Percentiles rank a stretch among this genome's conserved stretches.
Evolutionary conservation across 2,888 invertebrate species (phyloP).

Genomic region (Trimorus sp.): DNA sequence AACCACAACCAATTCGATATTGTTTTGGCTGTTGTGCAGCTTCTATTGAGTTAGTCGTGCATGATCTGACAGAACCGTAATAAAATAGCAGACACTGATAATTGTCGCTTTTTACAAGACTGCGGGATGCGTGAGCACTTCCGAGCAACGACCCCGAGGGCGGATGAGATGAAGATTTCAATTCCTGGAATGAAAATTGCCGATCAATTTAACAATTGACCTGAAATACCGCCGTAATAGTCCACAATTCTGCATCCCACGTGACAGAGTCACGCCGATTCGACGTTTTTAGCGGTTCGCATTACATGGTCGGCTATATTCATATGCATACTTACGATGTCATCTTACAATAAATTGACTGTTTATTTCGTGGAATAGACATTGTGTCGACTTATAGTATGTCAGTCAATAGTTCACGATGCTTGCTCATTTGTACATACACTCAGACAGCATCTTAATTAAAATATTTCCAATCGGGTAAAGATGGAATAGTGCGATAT

Average conservation of each 20-base stretch:
- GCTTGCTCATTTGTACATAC: no score
- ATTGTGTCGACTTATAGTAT: no score
- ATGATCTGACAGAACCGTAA: slow-evolving; percentile 67
- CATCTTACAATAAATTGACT: not conserved
- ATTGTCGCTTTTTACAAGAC: slow-evolving; percentile 77
- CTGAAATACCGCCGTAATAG: slow-evolving; percentile 78
- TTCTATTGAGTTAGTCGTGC: slow-evolving; percentile 59
- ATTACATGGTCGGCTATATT: slow-evolving; percentile 55
- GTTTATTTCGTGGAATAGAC: no score
- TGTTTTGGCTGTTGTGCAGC: slow-evolving; percentile 41
- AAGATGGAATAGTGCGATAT: no score
- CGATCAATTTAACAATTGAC: slow-evolving; percentile 80
- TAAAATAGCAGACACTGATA: slow-evolving; percentile 78
- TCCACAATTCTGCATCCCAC: slow-evolving; percentile 75
- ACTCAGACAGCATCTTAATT: no score
- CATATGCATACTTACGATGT: not conserved
- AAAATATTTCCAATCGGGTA: no score
- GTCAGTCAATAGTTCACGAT: no score
- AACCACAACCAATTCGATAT: slow-evolving; percentile 60
- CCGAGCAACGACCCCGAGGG: slow-evolving; percentile 73
- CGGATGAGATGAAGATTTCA: slow-evolving; percentile 77
- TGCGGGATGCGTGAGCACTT: slow-evolving; percentile 67
- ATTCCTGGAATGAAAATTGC: slow-evolving; percentile 80
- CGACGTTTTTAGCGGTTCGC: slow-evolving; percentile 70
- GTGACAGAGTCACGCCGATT: slow-evolving; percentile 61